Evolutionary conservation across 2,888 invertebrate species (phyloP), one percentile per base, ranked within the genome.

Genomic region (Apamea epomidion): DNA sequence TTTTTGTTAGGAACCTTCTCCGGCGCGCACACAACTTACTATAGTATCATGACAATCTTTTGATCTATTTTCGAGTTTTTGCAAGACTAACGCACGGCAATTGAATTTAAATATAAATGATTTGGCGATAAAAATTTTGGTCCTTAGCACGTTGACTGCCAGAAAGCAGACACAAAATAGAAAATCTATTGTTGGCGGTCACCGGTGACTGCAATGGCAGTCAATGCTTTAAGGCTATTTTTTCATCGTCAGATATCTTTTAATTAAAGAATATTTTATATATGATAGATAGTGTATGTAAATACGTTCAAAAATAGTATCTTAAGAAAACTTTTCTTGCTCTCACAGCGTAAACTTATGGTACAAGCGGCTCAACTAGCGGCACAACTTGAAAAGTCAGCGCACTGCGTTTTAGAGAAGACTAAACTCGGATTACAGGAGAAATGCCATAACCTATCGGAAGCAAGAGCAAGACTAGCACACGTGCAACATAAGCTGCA

Each of bases 381-480:
- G 0, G 97, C 96, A 0, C 98, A 98, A 91, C 96, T 98, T 0
- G 98, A 98, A 86, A 97, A 97, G 80, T 97, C 98, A 0, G 97
- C 97, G 0, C 96, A 97, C 76, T 98, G 98, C 0, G 97, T 98
- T 0, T 97, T 97, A 70, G 96, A 96, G 62, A 96, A 96, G 90
- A 94, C 96, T 0, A 97, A 98, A 88, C 97, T 97, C 84, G 98
- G 98, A 42, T 91, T 98, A 29, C 94, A 95, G 58, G 98, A 98
- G 90, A 98, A 98, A 91, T 97, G 98, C 74, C 97, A 98, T 90
- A 95, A 98, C 65, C 92, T 98, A 37, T 97, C 98, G 0, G 98
- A 98, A 10, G 98, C 98, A 0, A 97, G 97, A 85, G 97, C 97
- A 62, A 97, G 98, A 72, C 95, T 98, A 68, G 98, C 98, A 16